A percentile compares a stretch with the other conserved stretches of the same genome.
These are phyloP conservation scores for Pammene aurita DNA, from an alignment of 2,888 invertebrate genomes.

Conservation along the genomic window DNA sequence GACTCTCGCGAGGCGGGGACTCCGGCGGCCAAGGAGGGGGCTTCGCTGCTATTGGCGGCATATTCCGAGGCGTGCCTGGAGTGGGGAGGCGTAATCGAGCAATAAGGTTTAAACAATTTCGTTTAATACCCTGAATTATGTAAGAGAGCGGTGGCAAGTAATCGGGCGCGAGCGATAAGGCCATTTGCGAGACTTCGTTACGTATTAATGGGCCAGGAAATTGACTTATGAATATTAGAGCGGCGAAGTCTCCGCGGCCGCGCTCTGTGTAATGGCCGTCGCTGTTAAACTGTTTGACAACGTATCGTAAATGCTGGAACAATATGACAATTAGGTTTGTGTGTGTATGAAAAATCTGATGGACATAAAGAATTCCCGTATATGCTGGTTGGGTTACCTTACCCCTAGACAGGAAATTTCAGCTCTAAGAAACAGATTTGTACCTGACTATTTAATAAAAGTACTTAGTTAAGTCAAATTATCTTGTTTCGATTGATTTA, in stretches of 20 bases:
- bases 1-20: slow-evolving; percentile 60
- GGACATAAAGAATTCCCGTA: too few relatives aligned
- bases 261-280: slow-evolving; percentile 69
- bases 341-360: background rate
- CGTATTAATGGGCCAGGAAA: slow-evolving; percentile 84
- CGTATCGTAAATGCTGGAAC: slow-evolving; percentile 34
- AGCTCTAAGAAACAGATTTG: too few relatives aligned
- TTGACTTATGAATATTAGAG: slow-evolving; percentile 84
- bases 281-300: slow-evolving; percentile 72
- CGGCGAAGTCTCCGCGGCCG: slow-evolving; percentile 74
- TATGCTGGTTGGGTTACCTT: too few relatives aligned
- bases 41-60: slow-evolving; percentile 68
- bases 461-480: too few relatives aligned
- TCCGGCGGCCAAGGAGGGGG: slow-evolving; percentile 56
- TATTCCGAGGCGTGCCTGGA: slow-evolving; percentile 78
- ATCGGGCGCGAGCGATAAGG: slow-evolving; percentile 84
- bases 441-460: too few relatives aligned
- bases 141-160: slow-evolving; percentile 83
- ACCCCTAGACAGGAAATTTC: too few relatives aligned
- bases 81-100: slow-evolving; percentile 83
- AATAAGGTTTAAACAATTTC: slow-evolving; percentile 85
- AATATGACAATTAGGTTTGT: slow-evolving; percentile 11
- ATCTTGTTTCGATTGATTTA: too few relatives aligned
- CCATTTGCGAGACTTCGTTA: slow-evolving; percentile 84
- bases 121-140: slow-evolving; percentile 85